Evolutionary conservation across 2,113 vertebrate species (phyloP).

Genomic region (Menura novaehollandiae): DNA sequence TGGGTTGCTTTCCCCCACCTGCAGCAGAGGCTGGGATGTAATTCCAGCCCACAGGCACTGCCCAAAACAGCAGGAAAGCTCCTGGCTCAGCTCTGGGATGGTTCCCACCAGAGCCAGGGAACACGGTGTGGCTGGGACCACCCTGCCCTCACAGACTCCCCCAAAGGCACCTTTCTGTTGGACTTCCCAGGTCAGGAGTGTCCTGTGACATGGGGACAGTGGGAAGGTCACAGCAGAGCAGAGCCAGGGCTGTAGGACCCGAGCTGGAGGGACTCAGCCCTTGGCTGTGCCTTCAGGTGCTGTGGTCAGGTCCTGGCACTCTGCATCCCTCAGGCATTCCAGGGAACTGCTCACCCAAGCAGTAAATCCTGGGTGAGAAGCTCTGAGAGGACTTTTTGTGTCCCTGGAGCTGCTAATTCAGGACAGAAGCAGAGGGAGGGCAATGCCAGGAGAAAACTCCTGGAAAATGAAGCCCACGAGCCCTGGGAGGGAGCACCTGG

Average conservation of each 20-base stretch:
- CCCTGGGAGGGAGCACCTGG: background rate
- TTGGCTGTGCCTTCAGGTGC: background rate
- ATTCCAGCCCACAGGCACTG: background rate
- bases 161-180: background rate
- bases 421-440: background rate
- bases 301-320: background rate
- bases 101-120: background rate
- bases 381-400: background rate
- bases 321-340: background rate
- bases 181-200: background rate
- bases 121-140: background rate
- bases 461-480: background rate
- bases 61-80: background rate
- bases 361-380: background rate
- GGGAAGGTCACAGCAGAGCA: background rate
- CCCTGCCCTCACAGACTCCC: background rate
- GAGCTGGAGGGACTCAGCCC: background rate
- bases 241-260: background rate
- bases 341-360: background rate
- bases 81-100: background rate
- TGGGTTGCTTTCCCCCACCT: background rate
- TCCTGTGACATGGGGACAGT: background rate
- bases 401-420: background rate
- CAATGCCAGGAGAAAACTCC: background rate
- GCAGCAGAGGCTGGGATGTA: background rate